Percentiles rank a stretch among this genome's conserved stretches.
Conservation (phyloP, 2,888 invertebrate species). For the Himalopsyche anomala region DNA sequence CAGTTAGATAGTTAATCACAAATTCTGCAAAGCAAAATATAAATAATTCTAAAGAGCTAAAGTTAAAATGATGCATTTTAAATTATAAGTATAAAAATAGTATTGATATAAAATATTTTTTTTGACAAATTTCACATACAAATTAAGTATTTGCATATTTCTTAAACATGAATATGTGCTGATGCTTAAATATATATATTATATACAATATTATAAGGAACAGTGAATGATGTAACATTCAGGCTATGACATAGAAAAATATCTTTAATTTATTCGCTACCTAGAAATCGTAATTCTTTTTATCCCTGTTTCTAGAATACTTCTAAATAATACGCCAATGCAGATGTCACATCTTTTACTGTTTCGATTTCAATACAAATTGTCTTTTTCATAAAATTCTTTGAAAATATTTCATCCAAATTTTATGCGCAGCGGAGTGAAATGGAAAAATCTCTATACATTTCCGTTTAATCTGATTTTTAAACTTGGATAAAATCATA, state of each 20-base stretch:
- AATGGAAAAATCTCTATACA: neutral
- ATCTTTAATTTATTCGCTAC: neutral
- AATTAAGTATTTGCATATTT: too few species aligned
- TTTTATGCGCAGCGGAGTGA: neutral
- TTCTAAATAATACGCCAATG: neutral
- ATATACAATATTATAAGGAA: too few species aligned
- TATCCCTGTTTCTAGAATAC: neutral
- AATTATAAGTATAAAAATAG: too few species aligned
- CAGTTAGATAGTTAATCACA: too few species aligned
- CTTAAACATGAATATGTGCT: too few species aligned
- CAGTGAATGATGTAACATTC: too few species aligned
- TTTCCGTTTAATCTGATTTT: neutral
- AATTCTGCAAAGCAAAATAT: too few species aligned
- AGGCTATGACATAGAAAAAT: neutral
- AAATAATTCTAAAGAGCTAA: too few species aligned
- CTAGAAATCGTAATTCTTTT: neutral
- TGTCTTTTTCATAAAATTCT: neutral
- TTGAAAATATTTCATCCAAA: neutral
- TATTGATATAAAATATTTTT: too few species aligned
- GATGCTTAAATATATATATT: too few species aligned
- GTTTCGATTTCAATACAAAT: constrained; percentile 1
- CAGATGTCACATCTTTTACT: neutral
- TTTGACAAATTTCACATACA: too few species aligned
- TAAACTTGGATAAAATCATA: neutral
- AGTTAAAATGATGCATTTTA: too few species aligned